Evolutionary conservation across 2,797 vertebrate genomes (phyloP).

Genomic region (Synanceia verrucosa): DNA sequence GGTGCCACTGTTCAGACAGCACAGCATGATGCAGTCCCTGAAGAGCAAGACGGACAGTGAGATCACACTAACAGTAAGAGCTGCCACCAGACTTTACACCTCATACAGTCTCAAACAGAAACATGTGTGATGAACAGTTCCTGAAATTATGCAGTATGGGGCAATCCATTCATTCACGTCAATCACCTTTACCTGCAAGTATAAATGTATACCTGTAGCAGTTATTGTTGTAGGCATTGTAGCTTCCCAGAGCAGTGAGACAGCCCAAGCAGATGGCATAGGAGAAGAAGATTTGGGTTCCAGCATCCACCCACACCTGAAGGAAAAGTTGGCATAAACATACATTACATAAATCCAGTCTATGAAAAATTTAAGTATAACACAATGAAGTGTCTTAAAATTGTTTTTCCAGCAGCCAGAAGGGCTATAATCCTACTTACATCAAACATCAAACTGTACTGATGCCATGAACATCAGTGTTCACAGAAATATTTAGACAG

Average conservation of each 20-base stretch:
- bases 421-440: background rate
- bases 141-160: background rate
- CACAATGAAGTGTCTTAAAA: no score
- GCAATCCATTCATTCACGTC: background rate
- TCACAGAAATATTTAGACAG: background rate
- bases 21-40: slow-evolving; percentile 98
- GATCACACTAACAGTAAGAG: slow-evolving; percentile 15
- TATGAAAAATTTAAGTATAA: background rate
- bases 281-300: slow-evolving; percentile 99
- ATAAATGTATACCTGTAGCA: slow-evolving; percentile 91
- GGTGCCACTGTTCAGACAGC: slow-evolving; percentile 98
- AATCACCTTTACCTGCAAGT: background rate
- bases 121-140: background rate
- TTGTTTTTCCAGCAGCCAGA: background rate
- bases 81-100: background rate
- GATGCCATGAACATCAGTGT: background rate
- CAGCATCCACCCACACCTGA: slow-evolving; percentile 99
- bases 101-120: background rate
- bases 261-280: slow-evolving; percentile 99
- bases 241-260: slow-evolving; percentile 96
- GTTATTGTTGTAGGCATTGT: slow-evolving; percentile 98
- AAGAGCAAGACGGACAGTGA: slow-evolving; percentile 16
- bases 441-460: background rate
- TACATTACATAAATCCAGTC: background rate
- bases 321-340: slow-evolving; percentile 7